Conservation (phyloP, 2,797 vertebrate species). For the Hydrolagus colliei region DNA sequence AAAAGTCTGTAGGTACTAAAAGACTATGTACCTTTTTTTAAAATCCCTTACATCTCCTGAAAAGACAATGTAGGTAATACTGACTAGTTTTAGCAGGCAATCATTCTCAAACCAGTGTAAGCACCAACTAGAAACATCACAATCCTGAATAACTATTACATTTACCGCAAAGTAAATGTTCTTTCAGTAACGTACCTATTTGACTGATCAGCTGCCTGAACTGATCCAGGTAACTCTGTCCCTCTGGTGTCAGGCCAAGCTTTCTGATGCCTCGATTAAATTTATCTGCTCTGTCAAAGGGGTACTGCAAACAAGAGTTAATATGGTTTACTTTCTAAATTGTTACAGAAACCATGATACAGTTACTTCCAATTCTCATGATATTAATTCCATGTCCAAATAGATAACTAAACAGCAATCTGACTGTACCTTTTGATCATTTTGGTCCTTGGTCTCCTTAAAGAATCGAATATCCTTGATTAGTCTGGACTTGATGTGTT, state of each 20-base stretch:
- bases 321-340: background rate
- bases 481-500: constrained; percentile 95
- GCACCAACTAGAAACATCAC: constrained; percentile 17
- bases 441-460: constrained; percentile 93
- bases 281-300: constrained; percentile 95
- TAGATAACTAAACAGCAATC: background rate
- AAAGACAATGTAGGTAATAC: no score
- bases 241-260: constrained; percentile 89
- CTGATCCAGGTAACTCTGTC: constrained; percentile 96
- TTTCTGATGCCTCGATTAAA: constrained; percentile 97
- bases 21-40: no score
- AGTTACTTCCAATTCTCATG: no score
- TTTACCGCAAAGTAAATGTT: no score
- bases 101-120: no score
- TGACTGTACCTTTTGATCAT: constrained; percentile 83
- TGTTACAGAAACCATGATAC: no score
- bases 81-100: no score
- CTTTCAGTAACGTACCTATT: constrained; percentile 68
- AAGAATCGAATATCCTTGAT: constrained; percentile 99
- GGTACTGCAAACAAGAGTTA: constrained; percentile 65
- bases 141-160: background rate
- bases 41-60: no score
- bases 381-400: no score
- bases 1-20: no score
- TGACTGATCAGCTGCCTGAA: constrained; percentile 97